These are phyloP conservation scores for Melanostoma mellinum DNA, from an alignment of 2,888 invertebrate species.

Conservation along the genomic window DNA sequence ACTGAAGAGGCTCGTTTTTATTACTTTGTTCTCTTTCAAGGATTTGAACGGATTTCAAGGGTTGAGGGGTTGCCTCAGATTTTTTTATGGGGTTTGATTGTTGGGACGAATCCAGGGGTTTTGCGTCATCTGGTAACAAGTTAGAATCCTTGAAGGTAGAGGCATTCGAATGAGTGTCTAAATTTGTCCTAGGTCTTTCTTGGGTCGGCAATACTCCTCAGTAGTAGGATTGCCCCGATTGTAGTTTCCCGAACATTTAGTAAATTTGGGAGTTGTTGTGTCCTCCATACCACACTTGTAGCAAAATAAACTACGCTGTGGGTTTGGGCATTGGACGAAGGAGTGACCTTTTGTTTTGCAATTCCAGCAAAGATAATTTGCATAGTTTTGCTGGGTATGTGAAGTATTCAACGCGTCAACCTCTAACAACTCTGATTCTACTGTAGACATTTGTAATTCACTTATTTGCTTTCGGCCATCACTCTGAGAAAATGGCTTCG, in stretches of 20 bases:
- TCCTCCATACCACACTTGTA: neutral
- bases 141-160: too few species aligned
- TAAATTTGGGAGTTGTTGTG: slow-evolving; percentile 3
- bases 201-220: neutral
- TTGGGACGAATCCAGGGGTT: neutral
- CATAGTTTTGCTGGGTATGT: too few species aligned
- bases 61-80: too few species aligned
- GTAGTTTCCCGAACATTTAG: slow-evolving; percentile 6
- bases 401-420: too few species aligned
- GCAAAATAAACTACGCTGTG: neutral
- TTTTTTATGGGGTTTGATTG: neutral
- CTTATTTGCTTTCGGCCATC: too few species aligned
- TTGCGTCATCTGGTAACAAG: neutral
- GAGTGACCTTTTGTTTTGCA: neutral
- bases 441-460: too few species aligned
- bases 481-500: too few species aligned
- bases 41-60: neutral
- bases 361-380: neutral
- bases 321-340: neutral
- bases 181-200: neutral
- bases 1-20: too few species aligned
- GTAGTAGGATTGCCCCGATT: neutral
- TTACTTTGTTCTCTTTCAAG: neutral
- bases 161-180: too few species aligned
- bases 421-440: too few species aligned